Evolutionary conservation across 2,113 vertebrate genomes (phyloP).

Genomic region (Menura novaehollandiae): DNA sequence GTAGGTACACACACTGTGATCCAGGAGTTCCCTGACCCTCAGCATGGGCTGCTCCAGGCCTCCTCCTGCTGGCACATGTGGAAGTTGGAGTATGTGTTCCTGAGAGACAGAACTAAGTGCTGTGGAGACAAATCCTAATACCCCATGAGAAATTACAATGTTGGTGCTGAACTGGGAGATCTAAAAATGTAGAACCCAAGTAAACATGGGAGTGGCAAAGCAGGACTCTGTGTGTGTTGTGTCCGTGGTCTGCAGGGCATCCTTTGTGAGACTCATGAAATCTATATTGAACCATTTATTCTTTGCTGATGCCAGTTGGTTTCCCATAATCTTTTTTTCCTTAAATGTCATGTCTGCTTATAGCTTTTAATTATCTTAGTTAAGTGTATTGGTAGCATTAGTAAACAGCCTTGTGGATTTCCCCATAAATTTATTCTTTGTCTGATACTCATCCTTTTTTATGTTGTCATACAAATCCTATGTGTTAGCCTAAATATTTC

Average conservation of each 20-base stretch:
- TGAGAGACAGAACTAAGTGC: not conserved
- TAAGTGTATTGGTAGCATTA: not conserved
- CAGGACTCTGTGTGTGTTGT: accelerated
- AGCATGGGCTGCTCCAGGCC: not conserved
- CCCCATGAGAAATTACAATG: not conserved
- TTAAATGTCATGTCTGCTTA: not conserved
- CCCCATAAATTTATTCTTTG: not conserved
- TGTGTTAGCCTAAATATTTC: slow-evolving; percentile 37
- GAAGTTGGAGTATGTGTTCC: not conserved
- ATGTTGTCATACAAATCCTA: not conserved
- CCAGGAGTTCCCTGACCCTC: not conserved
- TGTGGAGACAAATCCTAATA: not conserved
- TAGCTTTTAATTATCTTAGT: not conserved
- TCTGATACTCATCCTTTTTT: not conserved
- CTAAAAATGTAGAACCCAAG: not conserved
- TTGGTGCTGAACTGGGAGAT: not conserved
- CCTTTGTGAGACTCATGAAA: not conserved
- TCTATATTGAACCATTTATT: not conserved
- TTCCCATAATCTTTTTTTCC: not conserved
- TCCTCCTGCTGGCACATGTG: not conserved
- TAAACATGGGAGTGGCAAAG: not conserved
- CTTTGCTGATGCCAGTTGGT: not conserved
- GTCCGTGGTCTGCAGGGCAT: not conserved
- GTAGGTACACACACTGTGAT: accelerated
- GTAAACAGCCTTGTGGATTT: slow-evolving; percentile 1